Evolutionary conservation across 2,113 vertebrate species (phyloP).

Genomic region (Thryonomys swinderianus): DNA sequence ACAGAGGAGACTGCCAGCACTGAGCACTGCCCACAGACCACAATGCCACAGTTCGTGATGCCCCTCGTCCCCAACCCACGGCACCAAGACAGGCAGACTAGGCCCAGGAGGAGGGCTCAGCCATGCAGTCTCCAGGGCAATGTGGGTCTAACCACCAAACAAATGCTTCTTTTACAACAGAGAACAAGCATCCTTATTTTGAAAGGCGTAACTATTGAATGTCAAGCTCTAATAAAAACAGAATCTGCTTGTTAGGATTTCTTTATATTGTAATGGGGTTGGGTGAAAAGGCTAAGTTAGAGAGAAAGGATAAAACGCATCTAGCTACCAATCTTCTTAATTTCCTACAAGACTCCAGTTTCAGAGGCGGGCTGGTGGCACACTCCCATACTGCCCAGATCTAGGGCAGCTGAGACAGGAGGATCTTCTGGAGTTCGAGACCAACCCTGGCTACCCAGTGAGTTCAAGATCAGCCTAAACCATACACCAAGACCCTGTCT

Average conservation of each 20-base stretch:
- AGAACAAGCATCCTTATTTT: neutral
- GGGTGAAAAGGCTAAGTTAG: neutral
- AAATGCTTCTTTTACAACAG: neutral
- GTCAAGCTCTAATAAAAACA: slow-evolving; percentile 25
- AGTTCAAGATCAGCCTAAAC: neutral
- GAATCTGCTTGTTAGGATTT: neutral
- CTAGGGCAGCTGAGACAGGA: neutral
- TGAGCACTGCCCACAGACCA: neutral
- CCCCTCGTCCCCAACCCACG: neutral
- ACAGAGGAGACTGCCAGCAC: neutral
- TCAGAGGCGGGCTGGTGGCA: too few relatives aligned
- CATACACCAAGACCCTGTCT: neutral
- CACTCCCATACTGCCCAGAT: neutral
- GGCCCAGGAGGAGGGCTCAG: neutral
- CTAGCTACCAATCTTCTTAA: neutral
- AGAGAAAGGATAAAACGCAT: neutral
- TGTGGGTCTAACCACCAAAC: neutral
- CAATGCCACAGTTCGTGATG: neutral
- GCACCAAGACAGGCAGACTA: neutral
- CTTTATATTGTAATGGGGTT: neutral
- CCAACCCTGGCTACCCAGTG: neutral
- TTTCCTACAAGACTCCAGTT: neutral
- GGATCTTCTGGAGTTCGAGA: neutral
- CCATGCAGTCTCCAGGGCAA: neutral
- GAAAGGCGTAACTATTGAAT: neutral